Percentiles rank a stretch among this genome's conserved stretches.
phyloP scores from a whole-genome alignment of 2,113 vertebrate species.

The Sigmodon hispidus region DNA sequence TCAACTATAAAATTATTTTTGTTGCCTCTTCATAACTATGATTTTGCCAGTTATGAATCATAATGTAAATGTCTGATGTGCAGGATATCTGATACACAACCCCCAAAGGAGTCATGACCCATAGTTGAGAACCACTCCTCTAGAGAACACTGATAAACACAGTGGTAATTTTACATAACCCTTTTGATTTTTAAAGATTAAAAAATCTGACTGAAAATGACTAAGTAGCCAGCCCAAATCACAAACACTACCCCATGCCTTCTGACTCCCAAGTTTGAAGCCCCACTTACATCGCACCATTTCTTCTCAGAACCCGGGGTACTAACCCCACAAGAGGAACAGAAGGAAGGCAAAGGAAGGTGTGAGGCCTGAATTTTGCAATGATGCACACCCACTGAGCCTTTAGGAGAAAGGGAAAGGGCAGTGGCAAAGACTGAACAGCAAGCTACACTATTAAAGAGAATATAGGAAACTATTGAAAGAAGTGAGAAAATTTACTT shows the following conservation, averaged over 20 bases:
- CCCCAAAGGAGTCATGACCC: background rate
- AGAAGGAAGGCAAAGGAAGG: background rate
- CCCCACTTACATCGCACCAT: too few relatives aligned
- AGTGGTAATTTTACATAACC: background rate
- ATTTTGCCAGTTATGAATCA: background rate
- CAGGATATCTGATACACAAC: background rate
- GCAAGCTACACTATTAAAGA: background rate
- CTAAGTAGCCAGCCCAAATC: background rate
- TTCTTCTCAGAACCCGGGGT: background rate
- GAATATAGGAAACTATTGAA: background rate
- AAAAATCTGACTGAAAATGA: background rate
- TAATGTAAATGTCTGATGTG: background rate
- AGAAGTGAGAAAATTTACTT: background rate
- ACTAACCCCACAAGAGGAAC: background rate
- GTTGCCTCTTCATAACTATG: background rate
- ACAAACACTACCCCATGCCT: background rate
- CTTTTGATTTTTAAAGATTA: background rate
- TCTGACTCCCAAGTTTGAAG: background rate
- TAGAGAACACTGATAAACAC: too few relatives aligned
- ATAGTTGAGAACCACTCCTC: background rate
- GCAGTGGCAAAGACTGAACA: background rate
- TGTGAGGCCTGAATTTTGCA: background rate
- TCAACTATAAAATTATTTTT: background rate
- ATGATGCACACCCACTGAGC: background rate
- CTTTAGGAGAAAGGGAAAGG: background rate